These are phyloP conservation scores for Lepus timidus DNA, from an alignment of 2,113 vertebrate genomes.

Conservation along the genomic window DNA sequence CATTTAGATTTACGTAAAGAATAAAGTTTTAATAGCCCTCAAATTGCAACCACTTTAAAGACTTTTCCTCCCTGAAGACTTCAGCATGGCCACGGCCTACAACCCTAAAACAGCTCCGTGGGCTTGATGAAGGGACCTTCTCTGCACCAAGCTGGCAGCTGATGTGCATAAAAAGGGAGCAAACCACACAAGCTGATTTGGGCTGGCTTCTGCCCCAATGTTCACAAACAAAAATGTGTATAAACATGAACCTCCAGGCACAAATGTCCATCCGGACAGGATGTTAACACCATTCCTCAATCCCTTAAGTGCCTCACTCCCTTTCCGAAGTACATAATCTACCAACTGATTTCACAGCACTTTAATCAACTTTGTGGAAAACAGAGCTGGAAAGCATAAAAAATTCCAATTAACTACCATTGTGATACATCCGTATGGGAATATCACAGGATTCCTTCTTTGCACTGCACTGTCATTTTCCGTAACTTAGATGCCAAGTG, in stretches of 20 bases:
- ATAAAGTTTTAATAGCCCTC: constrained; percentile 22
- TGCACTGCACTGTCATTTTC: constrained; percentile 16
- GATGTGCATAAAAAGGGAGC: background rate
- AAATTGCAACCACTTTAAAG: constrained; percentile 10
- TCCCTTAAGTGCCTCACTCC: constrained; percentile 44
- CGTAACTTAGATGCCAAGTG: constrained; percentile 28
- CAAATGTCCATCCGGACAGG: constrained; percentile 76
- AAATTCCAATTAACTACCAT: background rate
- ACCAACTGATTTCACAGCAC: background rate
- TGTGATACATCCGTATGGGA: background rate
- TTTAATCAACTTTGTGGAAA: background rate
- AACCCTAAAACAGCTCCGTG: background rate
- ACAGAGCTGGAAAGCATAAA: too few relatives aligned
- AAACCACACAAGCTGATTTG: constrained; percentile 71
- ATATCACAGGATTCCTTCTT: constrained; percentile 7
- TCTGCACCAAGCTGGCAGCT: constrained; percentile 8
- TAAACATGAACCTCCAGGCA: constrained; percentile 65
- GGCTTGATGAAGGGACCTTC: background rate
- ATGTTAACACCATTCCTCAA: constrained; percentile 64
- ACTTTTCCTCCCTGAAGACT: background rate
- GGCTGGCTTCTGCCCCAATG: constrained; percentile 1
- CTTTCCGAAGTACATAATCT: constrained; percentile 48
- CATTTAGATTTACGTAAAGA: constrained; percentile 5
- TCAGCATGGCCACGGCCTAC: background rate
- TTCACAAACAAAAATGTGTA: constrained; percentile 58